Base-by-base conservation (phyloP, 2,113 vertebrate genomes). In the Xenopus borealis region DNA sequence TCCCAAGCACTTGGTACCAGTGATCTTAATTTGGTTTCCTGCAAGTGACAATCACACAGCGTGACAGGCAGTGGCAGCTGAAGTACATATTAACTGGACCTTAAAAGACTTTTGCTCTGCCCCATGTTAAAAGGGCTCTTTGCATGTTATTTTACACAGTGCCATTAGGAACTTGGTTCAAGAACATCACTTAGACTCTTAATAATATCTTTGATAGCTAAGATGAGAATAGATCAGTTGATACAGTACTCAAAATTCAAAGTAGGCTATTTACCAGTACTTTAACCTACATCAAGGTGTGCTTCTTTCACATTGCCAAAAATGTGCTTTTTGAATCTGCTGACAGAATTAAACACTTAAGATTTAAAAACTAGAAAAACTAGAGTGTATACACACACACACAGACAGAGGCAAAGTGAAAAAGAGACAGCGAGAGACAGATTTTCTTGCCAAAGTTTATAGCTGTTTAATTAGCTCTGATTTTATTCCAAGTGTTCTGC, bases 1-100 rank as follows among this genome's bases (percentile, higher is more conserved):
- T 86, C 82, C 80, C 82, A 87, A 79, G 78, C 72, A 87, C 80
- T 75, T 86, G 74, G 81, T 80, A 85, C 86, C 82, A 82, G 73
- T 72, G 84, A 2, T 23, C 85, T 81, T 83, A 80, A 0, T 65
- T 83, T 84, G 78, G 78, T 77, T 85, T 85, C 83, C 85, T 90
- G 79, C 87, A 88, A 84, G 84, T 87, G 89, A 91, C 81, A 88
- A 84, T 83, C 86, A 88, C 83, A 85, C 79, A 85, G 71, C 80
- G 79, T 93, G 89, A 92, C 79, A 84, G 85, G 85, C 88, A 90
- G 89, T 89, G 86, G 87, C 90, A 92, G 89, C 88, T 91, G 87
- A 90, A 86, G 78, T 75, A 79, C 75, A 86, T 79, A 84, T 89
- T 88, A 86, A 80, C 88, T 89, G 87, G 86, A 86, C 82, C 83